phyloP scores from a whole-genome alignment of 2,113 vertebrate species.

The Malurus melanocephalus region DNA sequence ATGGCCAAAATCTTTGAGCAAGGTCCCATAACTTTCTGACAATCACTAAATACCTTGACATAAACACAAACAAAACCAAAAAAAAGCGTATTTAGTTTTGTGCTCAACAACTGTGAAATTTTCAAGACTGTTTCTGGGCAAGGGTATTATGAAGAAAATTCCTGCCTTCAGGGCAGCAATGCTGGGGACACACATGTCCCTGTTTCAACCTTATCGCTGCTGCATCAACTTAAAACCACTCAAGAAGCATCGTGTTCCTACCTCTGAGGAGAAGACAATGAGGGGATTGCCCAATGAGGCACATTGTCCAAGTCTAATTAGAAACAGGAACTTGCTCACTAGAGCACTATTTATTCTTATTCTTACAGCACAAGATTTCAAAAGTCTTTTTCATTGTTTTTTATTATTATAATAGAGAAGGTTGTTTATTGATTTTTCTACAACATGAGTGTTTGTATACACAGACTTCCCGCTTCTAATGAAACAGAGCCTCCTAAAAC shows the following conservation, averaged over 20 bases:
- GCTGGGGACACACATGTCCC: neutral
- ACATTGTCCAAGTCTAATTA: slow-evolving; percentile 12
- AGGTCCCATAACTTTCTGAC: neutral
- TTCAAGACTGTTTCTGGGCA: neutral
- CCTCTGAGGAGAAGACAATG: slow-evolving; percentile 42
- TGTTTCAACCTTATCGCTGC: neutral
- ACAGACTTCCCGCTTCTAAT: neutral
- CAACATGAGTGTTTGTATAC: slow-evolving; percentile 11
- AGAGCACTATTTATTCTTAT: neutral
- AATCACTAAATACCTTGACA: neutral
- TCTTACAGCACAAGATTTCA: neutral
- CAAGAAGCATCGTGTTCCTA: neutral
- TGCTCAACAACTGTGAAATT: neutral
- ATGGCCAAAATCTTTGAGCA: neutral
- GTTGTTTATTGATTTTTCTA: slow-evolving; percentile 16
- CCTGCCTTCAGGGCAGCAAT: neutral
- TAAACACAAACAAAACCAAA: neutral
- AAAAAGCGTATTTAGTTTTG: neutral
- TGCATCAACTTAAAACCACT: neutral
- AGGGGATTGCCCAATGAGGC: neutral
- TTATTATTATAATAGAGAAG: slow-evolving; percentile 7
- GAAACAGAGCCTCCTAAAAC: slow-evolving; percentile 7
- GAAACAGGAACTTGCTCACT: slow-evolving; percentile 12
- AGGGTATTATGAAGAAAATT: neutral
- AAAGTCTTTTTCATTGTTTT: neutral